Base-by-base conservation (phyloP, 2,797 vertebrate genomes). In the Protosalanx chinensis region DNA sequence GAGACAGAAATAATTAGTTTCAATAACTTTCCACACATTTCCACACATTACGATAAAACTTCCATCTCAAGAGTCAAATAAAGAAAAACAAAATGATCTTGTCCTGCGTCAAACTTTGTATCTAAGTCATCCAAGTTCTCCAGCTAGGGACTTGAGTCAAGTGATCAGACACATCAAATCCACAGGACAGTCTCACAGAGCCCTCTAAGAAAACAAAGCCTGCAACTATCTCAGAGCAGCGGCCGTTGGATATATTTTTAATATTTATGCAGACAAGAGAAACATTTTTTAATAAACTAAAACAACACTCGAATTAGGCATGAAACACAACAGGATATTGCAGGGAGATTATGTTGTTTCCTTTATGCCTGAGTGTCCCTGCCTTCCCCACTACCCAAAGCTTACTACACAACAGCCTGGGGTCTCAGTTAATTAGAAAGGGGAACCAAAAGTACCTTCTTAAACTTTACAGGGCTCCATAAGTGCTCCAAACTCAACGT, bases 311-410 rank as follows among this genome's bases (percentile, higher is more conserved):
- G 85, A 93, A 93, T 94, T 94, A 95, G 85, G 89, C 90, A 94
- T 92, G 94, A 96, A 97, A 96, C 94, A 96, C 93, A 97, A 97
- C 97, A 97, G 97, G 97, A 98, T 98, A 99, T 98, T 98, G 96
- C 95, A 86, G 84, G 84, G 91, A 95, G 97, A 98, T 98, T 96
- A 97, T 92, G 93, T 90, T 87, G 94, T 94, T 98, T 97, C 96
- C 96, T 93, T 92, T 90, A 92, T 81, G 88, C 77, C 78, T 73
- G 64, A 79, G 88, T 88, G 85, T 90, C 91, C 90, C 77, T 88
- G 88, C 84, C 86, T 81, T 75, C 85, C 86, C 41, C 77, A 85
- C 79, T 82, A 84, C 77, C 75, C 77, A 1, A 3, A 29, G 23
- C 8, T 29, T 29, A 13, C 59, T 77, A 85, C 86, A 89, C 86